A percentile compares a stretch with the other conserved stretches of the same genome.
Conservation (phyloP, 2,113 vertebrate species). For the Glaucomys volans region DNA sequence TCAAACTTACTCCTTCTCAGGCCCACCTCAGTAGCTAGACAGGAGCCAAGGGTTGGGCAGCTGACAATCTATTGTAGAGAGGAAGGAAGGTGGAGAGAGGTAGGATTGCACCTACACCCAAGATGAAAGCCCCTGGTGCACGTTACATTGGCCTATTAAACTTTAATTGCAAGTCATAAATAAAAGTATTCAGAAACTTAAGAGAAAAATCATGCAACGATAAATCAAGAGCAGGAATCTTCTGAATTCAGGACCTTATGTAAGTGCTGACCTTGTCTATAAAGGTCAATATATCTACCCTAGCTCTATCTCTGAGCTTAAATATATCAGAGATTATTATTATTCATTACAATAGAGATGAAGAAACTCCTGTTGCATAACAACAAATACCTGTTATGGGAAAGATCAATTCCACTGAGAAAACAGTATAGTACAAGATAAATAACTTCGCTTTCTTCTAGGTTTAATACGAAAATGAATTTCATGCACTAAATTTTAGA, state of each 20-base stretch:
- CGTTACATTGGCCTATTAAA: too few relatives aligned
- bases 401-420: neutral
- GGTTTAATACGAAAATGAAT: neutral
- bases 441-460: neutral
- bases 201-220: neutral
- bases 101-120: neutral
- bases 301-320: neutral
- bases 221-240: neutral
- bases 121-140: accelerated
- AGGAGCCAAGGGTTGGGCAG: neutral
- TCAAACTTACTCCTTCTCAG: neutral
- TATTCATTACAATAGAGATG: neutral
- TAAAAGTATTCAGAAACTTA: neutral
- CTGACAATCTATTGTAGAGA: neutral
- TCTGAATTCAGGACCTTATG: neutral
- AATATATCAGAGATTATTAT: neutral
- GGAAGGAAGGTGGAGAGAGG: accelerated
- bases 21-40: neutral
- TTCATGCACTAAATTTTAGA: neutral
- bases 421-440: neutral
- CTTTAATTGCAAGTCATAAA: neutral
- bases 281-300: neutral
- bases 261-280: neutral
- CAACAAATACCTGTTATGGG: neutral
- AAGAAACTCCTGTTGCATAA: neutral